Percentiles rank a stretch among this genome's conserved stretches.
Conservation (phyloP, 2,113 vertebrate species). For the Felis chaus region DNA sequence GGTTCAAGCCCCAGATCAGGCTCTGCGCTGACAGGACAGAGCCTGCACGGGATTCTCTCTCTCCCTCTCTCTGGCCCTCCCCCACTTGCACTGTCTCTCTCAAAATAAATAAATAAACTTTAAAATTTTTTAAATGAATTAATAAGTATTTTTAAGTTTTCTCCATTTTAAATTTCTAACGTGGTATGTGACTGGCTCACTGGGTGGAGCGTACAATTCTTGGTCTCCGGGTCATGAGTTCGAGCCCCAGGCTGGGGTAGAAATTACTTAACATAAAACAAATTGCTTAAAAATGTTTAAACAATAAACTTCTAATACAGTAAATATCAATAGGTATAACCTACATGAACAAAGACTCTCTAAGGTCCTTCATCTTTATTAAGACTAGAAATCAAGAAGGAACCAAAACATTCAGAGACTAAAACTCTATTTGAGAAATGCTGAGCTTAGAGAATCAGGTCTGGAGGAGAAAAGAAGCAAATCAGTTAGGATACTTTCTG, state of each 20-base stretch:
- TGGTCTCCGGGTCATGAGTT: not conserved
- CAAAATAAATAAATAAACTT: too few relatives aligned
- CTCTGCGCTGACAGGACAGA: too few relatives aligned
- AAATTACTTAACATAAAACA: not conserved
- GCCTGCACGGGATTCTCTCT: too few relatives aligned
- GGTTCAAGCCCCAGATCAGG: too few relatives aligned
- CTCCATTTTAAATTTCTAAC: not conserved
- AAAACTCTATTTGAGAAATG: not conserved
- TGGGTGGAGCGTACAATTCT: not conserved
- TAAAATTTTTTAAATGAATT: not conserved
- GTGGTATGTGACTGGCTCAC: not conserved
- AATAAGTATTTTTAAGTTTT: not conserved
- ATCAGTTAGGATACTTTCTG: not conserved
- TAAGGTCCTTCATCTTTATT: not conserved
- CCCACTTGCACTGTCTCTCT: too few relatives aligned
- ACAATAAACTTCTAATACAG: not conserved
- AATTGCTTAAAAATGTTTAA: not conserved
- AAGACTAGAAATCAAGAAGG: not conserved
- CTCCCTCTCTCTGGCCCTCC: too few relatives aligned
- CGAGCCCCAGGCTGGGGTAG: not conserved
- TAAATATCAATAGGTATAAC: not conserved
- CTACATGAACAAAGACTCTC: not conserved
- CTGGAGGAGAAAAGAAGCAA: not conserved
- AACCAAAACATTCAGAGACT: not conserved
- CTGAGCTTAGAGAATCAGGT: not conserved